A percentile compares a stretch with the other conserved stretches of the same genome.
Evolutionary conservation across 2,797 vertebrate species (phyloP).

Genomic region (Onychomys arenicola): DNA sequence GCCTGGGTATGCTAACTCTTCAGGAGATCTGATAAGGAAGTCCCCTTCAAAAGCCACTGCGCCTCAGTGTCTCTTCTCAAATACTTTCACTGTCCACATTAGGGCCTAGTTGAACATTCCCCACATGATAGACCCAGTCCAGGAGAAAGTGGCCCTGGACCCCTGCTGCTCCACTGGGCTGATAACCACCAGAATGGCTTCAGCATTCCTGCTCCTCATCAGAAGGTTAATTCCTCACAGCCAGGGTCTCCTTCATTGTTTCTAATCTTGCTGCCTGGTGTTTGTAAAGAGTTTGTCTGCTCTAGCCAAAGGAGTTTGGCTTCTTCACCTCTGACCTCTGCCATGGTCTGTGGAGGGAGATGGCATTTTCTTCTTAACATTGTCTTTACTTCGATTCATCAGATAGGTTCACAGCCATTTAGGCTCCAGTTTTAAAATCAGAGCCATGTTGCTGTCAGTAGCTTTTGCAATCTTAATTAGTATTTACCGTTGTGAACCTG

Average conservation of each 20-base stretch:
- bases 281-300: constrained; percentile 74
- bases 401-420: neutral
- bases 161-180: neutral
- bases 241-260: constrained; percentile 63
- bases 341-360: neutral
- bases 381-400: constrained; percentile 17
- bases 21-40: neutral
- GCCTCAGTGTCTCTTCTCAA: neutral
- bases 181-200: constrained; percentile 48
- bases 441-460: constrained; percentile 67
- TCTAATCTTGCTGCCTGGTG: neutral
- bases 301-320: constrained; percentile 48
- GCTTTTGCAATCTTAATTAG: constrained; percentile 71
- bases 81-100: neutral
- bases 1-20: neutral
- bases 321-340: constrained; percentile 46
- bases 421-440: constrained; percentile 62
- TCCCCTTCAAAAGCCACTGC: neutral
- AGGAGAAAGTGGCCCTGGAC: neutral
- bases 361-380: constrained; percentile 6
- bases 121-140: neutral
- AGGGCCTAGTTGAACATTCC: neutral
- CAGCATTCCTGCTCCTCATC: constrained; percentile 40
- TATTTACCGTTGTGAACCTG: constrained; percentile 78
- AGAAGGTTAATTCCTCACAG: constrained; percentile 63